A percentile compares a stretch with the other conserved stretches of the same genome.
phyloP scores from a whole-genome alignment of 2,888 invertebrate species.

The Latrodectus elegans region DNA sequence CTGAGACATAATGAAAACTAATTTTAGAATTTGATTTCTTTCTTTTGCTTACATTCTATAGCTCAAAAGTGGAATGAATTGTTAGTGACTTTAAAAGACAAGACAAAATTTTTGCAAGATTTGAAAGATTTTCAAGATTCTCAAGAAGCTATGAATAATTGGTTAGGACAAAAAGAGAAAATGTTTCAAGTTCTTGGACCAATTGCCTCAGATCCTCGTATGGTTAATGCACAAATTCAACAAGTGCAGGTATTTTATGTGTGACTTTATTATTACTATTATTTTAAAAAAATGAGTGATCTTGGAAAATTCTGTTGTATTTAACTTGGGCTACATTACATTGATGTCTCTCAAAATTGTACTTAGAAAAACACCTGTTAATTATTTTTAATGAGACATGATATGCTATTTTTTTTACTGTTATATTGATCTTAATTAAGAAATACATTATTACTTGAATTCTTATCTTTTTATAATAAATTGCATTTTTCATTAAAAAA shows the following conservation, averaged over 20 bases:
- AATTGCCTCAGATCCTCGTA: slow-evolving; percentile 94
- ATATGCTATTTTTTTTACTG: no score
- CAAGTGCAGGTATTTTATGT: slow-evolving; percentile 79
- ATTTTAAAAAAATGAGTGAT: no score
- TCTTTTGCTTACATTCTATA: not conserved
- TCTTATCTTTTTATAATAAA: no score
- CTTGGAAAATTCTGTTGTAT: no score
- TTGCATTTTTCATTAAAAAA: no score
- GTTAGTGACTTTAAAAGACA: slow-evolving; percentile 86
- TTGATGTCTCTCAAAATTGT: no score
- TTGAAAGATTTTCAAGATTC: slow-evolving; percentile 94
- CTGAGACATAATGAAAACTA: not conserved
- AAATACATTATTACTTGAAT: no score
- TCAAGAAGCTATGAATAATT: slow-evolving; percentile 84
- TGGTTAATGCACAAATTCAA: slow-evolving; percentile 96
- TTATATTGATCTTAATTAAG: no score
- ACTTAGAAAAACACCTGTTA: no score
- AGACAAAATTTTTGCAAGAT: slow-evolving; percentile 84
- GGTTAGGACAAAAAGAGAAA: slow-evolving; percentile 94
- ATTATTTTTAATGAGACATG: no score
- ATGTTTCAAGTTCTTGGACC: slow-evolving; percentile 97
- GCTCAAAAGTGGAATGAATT: slow-evolving; percentile 85
- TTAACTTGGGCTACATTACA: no score
- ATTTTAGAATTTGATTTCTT: not conserved
- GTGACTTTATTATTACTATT: no score